A percentile compares a stretch with the other conserved stretches of the same genome.
Conservation (phyloP, 2,113 vertebrate genomes). For the Erpornis zantholeuca region DNA sequence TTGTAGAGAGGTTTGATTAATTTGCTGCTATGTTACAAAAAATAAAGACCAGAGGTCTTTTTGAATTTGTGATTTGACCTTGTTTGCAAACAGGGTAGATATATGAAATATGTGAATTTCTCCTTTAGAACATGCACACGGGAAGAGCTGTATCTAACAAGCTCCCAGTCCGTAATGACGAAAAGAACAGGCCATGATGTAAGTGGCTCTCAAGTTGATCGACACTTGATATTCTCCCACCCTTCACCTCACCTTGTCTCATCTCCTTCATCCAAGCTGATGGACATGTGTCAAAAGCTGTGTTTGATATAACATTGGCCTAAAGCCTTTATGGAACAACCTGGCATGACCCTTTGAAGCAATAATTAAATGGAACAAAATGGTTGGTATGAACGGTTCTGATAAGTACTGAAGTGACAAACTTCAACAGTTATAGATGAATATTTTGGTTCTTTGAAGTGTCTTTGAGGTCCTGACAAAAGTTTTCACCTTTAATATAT, state of each 20-base stretch:
- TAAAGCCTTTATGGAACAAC: background rate
- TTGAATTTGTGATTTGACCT: background rate
- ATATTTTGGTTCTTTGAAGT: background rate
- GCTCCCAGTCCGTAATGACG: background rate
- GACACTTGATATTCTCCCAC: background rate
- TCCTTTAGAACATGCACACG: background rate
- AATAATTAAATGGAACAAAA: background rate
- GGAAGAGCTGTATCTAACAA: accelerated
- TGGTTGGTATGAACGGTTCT: background rate
- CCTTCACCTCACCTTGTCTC: background rate
- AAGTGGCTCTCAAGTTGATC: background rate
- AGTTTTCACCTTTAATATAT: background rate
- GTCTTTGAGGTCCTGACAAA: background rate
- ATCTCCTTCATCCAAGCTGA: background rate
- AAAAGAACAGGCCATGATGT: background rate
- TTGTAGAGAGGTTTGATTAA: background rate
- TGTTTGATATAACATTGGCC: background rate
- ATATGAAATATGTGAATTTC: accelerated
- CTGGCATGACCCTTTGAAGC: background rate
- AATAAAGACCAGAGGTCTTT: background rate
- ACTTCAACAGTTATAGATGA: background rate
- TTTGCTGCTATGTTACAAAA: background rate
- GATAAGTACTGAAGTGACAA: background rate
- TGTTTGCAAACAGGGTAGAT: background rate
- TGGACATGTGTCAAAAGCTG: background rate